These are phyloP conservation scores for Megalurothrips usitatus DNA, from an alignment of 2,888 invertebrate species.

Conservation along the genomic window DNA sequence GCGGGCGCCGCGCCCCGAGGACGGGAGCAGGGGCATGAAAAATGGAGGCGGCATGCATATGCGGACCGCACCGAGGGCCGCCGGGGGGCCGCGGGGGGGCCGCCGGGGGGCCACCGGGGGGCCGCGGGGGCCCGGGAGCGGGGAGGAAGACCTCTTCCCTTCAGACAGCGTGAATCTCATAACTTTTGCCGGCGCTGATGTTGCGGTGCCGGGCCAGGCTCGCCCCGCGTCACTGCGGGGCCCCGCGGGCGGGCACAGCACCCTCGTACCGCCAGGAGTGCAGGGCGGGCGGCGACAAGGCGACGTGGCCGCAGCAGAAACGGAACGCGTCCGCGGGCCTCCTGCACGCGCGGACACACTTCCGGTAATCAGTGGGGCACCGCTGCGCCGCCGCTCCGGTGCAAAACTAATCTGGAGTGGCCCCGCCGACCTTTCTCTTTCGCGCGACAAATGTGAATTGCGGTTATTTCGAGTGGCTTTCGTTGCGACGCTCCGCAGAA, in stretches of 20 bases:
- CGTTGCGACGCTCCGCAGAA: no score
- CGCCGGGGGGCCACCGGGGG: not conserved
- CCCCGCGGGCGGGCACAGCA: no score
- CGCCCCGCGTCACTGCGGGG: not conserved
- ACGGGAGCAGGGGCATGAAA: not conserved
- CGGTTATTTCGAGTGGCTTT: no score
- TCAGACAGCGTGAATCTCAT: slow-evolving; percentile 18
- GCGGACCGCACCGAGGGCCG: not conserved
- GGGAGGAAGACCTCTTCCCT: not conserved
- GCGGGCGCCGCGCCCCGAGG: no score
- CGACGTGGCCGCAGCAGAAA: not conserved
- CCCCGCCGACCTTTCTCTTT: no score
- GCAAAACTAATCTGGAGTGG: no score
- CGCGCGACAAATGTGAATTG: no score
- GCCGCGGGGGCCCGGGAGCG: not conserved
- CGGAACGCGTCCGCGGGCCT: not conserved
- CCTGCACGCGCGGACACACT: not conserved
- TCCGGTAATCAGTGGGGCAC: no score
- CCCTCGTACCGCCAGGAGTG: no score
- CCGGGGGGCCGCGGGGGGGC: not conserved
- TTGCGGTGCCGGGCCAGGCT: not conserved
- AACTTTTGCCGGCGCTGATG: slow-evolving; percentile 1
- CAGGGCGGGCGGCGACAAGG: not conserved
- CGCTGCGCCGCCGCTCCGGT: no score
- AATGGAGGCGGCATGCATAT: slow-evolving; percentile 20